Conservation (phyloP, 2,797 vertebrate genomes). For the Hyperoplus lanceolatus region DNA sequence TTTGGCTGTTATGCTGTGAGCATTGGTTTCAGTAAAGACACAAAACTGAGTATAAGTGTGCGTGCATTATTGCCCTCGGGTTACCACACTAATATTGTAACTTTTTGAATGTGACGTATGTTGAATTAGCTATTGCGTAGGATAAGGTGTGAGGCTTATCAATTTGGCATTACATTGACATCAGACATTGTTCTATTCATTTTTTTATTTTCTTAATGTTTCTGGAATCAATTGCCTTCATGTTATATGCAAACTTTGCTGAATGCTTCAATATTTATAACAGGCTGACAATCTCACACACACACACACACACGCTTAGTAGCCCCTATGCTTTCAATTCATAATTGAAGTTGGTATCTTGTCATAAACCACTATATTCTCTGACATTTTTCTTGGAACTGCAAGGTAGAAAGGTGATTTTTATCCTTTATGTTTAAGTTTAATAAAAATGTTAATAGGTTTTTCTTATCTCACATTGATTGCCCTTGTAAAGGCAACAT, state of each 20-base stretch:
- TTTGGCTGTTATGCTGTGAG: too few relatives aligned
- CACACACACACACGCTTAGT: too few relatives aligned
- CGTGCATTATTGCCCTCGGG: too few relatives aligned
- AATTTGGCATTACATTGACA: constrained; percentile 31
- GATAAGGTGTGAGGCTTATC: constrained; percentile 28
- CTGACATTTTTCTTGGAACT: background rate
- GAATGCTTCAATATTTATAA: background rate
- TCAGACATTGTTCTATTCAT: too few relatives aligned
- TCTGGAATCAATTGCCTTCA: background rate
- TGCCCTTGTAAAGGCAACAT: constrained; percentile 23
- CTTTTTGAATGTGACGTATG: too few relatives aligned
- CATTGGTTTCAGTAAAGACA: too few relatives aligned
- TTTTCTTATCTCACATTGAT: background rate
- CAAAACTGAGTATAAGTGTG: too few relatives aligned
- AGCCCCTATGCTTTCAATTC: too few relatives aligned
- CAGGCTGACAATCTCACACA: background rate
- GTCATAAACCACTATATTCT: background rate
- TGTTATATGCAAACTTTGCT: background rate
- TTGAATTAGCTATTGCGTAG: constrained; percentile 7
- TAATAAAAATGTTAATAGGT: background rate
- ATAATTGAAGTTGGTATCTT: background rate
- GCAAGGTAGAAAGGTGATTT: background rate
- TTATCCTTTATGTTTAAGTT: too few relatives aligned
- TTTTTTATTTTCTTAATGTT: background rate
- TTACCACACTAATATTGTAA: too few relatives aligned